Percentiles rank a stretch among this genome's conserved stretches.
Evolutionary conservation across 2,113 vertebrate genomes (phyloP).

Genomic region (Trematocara macrostoma): DNA sequence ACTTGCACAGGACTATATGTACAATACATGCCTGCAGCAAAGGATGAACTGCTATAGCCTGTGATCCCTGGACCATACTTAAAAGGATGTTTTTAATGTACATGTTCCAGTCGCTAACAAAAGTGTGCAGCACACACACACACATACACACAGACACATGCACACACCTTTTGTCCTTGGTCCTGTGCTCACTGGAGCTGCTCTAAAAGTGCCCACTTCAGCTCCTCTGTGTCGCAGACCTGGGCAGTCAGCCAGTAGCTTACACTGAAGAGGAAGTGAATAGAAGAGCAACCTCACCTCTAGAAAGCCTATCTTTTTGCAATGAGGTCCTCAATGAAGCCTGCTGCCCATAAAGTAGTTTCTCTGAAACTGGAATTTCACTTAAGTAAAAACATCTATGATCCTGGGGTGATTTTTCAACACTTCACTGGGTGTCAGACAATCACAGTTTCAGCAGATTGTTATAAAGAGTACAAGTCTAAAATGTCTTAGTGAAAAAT

Average conservation of each 20-base stretch:
- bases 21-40: not conserved
- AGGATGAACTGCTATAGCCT: not conserved
- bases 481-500: not conserved
- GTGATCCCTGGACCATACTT: not conserved
- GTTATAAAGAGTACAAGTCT: not conserved
- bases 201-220: conserved; percentile 66
- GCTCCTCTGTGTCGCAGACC: conserved; percentile 52
- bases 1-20: not conserved
- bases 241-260: conserved; percentile 54
- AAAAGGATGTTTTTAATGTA: conserved; percentile 17
- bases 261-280: conserved; percentile 11
- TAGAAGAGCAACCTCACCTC: not conserved
- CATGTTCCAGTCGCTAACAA: not conserved
- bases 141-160: not conserved
- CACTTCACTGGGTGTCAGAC: not conserved
- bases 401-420: not conserved
- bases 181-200: conserved; percentile 47
- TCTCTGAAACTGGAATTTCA: conserved; percentile 19
- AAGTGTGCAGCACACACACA: not conserved
- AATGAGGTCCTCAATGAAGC: conserved; percentile 4
- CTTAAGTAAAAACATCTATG: conserved; percentile 24
- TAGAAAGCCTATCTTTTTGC: conserved; percentile 23
- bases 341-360: not conserved
- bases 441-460: conserved; percentile 4
- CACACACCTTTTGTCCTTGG: conserved; percentile 58